Evolutionary conservation across 2,888 invertebrate species (phyloP).

Genomic region (Rhingia rostrata): DNA sequence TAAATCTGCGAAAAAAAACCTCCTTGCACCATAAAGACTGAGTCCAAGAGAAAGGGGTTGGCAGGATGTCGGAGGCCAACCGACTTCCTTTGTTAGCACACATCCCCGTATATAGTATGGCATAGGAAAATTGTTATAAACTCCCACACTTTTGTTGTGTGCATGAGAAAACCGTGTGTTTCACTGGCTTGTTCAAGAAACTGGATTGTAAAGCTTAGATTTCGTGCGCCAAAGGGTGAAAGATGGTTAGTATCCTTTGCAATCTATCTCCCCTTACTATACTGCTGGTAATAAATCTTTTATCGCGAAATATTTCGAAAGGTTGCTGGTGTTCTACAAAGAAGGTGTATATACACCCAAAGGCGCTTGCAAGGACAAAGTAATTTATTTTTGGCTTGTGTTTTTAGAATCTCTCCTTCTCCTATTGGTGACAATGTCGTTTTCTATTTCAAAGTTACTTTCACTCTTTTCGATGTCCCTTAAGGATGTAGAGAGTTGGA

Average conservation of each 20-base stretch:
- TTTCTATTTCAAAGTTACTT: conserved; percentile 20
- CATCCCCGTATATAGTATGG: conserved; percentile 13
- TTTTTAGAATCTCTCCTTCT: conserved; percentile 12
- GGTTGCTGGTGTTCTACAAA: conserved; percentile 25
- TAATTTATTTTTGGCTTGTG: conserved; percentile 51
- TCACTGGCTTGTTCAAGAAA: conserved; percentile 58
- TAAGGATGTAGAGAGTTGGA: neutral
- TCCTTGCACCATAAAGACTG: conserved; percentile 60
- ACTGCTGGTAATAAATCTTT: conserved; percentile 62
- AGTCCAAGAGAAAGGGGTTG: conserved; percentile 48
- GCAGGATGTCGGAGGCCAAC: conserved; percentile 61
- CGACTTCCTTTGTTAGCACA: conserved; percentile 57
- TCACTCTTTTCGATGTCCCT: conserved; percentile 22
- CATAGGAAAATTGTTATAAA: conserved; percentile 61
- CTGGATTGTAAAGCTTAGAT: conserved; percentile 57
- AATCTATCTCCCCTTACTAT: conserved; percentile 6
- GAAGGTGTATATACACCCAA: neutral
- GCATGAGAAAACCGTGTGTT: conserved; percentile 59
- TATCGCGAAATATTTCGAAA: conserved; percentile 68
- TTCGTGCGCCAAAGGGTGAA: conserved; percentile 61
- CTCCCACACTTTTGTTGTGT: conserved; percentile 51
- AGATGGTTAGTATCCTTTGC: conserved; percentile 31
- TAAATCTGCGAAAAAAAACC: conserved; percentile 79
- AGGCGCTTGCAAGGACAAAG: conserved; percentile 39
- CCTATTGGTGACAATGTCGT: neutral